Evolutionary conservation across 2,113 vertebrate genomes (phyloP), one percentile per base, ranked within the genome.

Genomic region (Glareola pratincola): DNA sequence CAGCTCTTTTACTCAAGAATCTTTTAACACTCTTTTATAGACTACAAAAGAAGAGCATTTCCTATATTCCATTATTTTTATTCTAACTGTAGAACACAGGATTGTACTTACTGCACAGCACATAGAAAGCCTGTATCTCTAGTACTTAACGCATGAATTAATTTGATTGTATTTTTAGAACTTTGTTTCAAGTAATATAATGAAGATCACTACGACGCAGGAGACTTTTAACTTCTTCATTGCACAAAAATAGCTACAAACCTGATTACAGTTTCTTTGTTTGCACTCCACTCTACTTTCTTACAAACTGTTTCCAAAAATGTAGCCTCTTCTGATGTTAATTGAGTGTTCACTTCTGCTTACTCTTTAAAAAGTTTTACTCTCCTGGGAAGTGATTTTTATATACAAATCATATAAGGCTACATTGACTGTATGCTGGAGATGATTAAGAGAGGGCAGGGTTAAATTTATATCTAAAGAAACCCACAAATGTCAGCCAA

Each of bases 401-500:
- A 91, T 98, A 98, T 51, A 98, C 96, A 98, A 98, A 98, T 97
- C 96, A 97, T 32, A 85, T 62, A 62, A 94, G 96, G 93, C 94
- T 92, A 93, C 87, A 97, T 43, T 91, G 96, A 94, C 74, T 73
- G 83, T 81, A 74, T 74, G 80, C 97, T 98, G 98, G 96, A 96
- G 92, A 95, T 97, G 97, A 98, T 98, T 98, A 98, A 95, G 91
- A 93, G 88, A 71, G 75, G 74, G 78, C 95, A 96, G 77, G 80
- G 92, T 94, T 97, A 93, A 94, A 94, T 92, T 78, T 80, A 8
- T 72, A 93, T 80, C 93, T 96, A 88, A 91, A 88, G 88, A 64
- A 95, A 96, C 93, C 39, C 94, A 92, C 96, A 98, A 95, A 97
- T 97, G 96, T 94, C 71, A 53, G 82, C 83, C 60, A 92, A 95